A percentile compares a stretch with the other conserved stretches of the same genome.
Evolutionary conservation across 2,113 vertebrate species (phyloP).

Genomic region (Bufo bufo): DNA sequence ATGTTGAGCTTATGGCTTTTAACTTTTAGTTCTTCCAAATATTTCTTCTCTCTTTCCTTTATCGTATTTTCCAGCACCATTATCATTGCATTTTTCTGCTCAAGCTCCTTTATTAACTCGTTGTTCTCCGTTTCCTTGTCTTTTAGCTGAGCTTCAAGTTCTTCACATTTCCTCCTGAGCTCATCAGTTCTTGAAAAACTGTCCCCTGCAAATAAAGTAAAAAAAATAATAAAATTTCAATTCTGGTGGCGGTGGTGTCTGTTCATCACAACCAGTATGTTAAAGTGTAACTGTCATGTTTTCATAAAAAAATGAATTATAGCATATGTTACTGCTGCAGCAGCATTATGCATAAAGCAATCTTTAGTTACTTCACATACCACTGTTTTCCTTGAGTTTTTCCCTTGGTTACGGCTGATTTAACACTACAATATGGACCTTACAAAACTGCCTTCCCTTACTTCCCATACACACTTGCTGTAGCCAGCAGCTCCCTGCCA

Average conservation of each 20-base stretch:
- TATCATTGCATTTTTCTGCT: slow-evolving; percentile 91
- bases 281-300: too few relatives aligned
- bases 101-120: slow-evolving; percentile 85
- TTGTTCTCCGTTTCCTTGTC: slow-evolving; percentile 87
- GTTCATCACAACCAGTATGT: background rate
- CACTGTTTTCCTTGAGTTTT: too few relatives aligned
- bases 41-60: slow-evolving; percentile 91
- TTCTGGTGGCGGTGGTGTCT: too few relatives aligned
- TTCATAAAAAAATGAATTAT: too few relatives aligned
- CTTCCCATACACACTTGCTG: too few relatives aligned
- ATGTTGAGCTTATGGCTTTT: slow-evolving; percentile 93
- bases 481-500: too few relatives aligned
- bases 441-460: too few relatives aligned
- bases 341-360: too few relatives aligned
- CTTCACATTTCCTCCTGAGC: slow-evolving; percentile 85
- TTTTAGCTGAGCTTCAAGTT: slow-evolving; percentile 89
- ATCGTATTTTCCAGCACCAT: slow-evolving; percentile 92
- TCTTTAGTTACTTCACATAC: too few relatives aligned
- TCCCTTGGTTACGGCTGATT: too few relatives aligned
- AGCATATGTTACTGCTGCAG: too few relatives aligned
- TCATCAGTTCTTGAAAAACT: slow-evolving; percentile 79
- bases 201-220: slow-evolving; percentile 63
- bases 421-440: too few relatives aligned
- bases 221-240: background rate
- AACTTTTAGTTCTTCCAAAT: slow-evolving; percentile 94